These are phyloP conservation scores for Pogonus chalceus DNA, from an alignment of 1,140 invertebrate species.

Conservation along the genomic window DNA sequence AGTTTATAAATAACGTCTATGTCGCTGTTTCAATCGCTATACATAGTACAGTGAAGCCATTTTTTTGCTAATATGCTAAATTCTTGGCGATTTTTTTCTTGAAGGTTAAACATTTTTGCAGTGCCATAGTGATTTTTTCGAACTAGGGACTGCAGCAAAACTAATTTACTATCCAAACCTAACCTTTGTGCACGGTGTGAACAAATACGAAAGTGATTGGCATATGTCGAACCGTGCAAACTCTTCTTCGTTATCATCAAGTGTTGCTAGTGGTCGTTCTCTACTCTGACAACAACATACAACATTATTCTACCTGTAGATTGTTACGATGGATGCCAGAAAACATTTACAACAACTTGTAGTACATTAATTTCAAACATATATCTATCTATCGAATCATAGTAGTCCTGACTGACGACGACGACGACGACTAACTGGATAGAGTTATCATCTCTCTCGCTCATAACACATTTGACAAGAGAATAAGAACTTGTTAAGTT, in stretches of 20 bases:
- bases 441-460: no score
- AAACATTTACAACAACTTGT: no score
- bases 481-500: no score
- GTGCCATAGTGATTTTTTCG: conserved; percentile 11
- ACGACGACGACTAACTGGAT: no score
- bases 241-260: neutral
- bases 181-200: conserved; percentile 7
- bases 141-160: conserved; percentile 1
- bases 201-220: neutral
- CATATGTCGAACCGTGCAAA: neutral
- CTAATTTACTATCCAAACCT: neutral
- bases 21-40: conserved; percentile 19
- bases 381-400: no score
- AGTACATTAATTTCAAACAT: no score
- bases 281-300: neutral
- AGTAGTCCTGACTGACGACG: no score
- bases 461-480: no score
- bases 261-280: no score
- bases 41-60: conserved; percentile 30
- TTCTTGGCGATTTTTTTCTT: conserved; percentile 10
- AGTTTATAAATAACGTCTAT: conserved; percentile 32
- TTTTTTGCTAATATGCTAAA: conserved; percentile 23
- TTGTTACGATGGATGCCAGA: no score
- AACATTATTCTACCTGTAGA: no score
- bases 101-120: neutral